Base-by-base conservation (phyloP, 2,888 invertebrate genomes). In the Mythimna vitellina region DNA sequence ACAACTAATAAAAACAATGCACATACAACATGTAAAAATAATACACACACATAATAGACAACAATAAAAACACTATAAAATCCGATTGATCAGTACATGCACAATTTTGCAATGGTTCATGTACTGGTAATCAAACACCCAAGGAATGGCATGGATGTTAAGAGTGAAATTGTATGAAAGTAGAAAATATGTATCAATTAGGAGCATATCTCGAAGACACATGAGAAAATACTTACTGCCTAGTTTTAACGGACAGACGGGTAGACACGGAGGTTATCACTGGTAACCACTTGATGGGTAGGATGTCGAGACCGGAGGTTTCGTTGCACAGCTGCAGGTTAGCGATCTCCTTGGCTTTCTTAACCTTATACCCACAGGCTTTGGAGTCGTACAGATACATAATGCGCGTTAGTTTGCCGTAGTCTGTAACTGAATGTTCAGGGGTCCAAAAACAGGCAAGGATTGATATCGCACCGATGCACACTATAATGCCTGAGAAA, bases 311-410 rank as follows among this genome's bases (percentile, higher is more conserved):
- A 0, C 91, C 91, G 17, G 71, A 78, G 0, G 94, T 94, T 0
- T 91, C 82, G 61, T 93, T 93, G 53, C 88, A 89, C 3, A 95
- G 88, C 1, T 81, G 77, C 1, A 94, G 67, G 53, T 91, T 90
- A 1, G 78, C 72, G 2, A 92, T 83, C 1, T 85, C 68, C 5
- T 85, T 87, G 0, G 84, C 75, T 0, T 80, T 77, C 3, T 80
- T 68, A 2, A 90, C 68, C 3, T 84, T 81, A 61, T 89, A 84
- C 0, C 90, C 91, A 53, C 95, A 95, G 0, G 91, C 91, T 1
- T 87, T 72, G 1, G 89, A 88, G 63, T 95, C 95, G 74, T 92
- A 95, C 3, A 95, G 84, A 69, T 95, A 95, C 94, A 95, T 95
- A 66, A 95, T 91, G 8, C 94, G 91, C 1, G 86, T 85, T 3